Evolutionary conservation across 2,113 vertebrate species (phyloP), one percentile per base, ranked within the genome.

Genomic region (Sceloporus tristichus): DNA sequence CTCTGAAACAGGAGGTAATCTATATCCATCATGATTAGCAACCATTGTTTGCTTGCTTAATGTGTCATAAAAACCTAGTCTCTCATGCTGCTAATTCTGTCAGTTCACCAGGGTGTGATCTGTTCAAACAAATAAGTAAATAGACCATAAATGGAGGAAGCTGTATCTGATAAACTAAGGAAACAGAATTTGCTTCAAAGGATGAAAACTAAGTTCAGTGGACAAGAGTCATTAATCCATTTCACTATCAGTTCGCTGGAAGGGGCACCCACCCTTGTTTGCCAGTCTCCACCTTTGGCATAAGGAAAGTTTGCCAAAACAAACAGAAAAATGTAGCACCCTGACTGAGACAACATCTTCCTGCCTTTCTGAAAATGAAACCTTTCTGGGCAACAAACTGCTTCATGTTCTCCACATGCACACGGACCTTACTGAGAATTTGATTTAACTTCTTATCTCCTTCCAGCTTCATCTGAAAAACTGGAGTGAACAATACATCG

Each of bases 141-240:
- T n/a, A 86, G 59, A 78, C 18, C 42, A 66, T 71, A 54, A 93
- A 90, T 70, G 92, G 81, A 92, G 92, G 93, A 90, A 94, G 91
- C 93, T 71, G 68, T 85, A 70, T 80, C 86, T 86, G 89, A 85
- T 86, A 91, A 91, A 89, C 90, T 92, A 91, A 91, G 90, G 81
- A 90, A 85, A 59, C 81, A 85, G 92, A 92, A 94, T 95, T 91
- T 90, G 83, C 86, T 91, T 92, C 91, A 88, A 92, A 88, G 92
- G 79, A 82, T 82, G 81, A 82, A 90, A 78, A 2, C 0, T 68
- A 84, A 0, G 19, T 91, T 78, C 65, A 78, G 89, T 54, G 42
- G 21, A 23, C 23, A n/a, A 62, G 89, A 87, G 70, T 78, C 91
- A 87, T 86, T 93, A 80, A 38, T 59, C 87, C 83, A 89, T 91